Evolutionary conservation across 1,140 invertebrate species (phyloP).

Genomic region (Sogatella furcifera): DNA sequence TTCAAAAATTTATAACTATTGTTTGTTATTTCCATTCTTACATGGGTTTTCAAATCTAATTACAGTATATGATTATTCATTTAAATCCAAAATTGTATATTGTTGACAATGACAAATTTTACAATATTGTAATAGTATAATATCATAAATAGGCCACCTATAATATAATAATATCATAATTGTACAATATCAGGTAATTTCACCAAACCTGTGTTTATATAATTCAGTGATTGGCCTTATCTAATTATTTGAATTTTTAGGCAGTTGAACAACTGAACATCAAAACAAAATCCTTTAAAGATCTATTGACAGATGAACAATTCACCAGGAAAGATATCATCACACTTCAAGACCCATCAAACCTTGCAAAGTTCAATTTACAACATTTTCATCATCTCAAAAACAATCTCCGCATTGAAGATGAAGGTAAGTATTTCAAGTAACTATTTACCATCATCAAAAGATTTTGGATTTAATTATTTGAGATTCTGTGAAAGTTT

Average conservation of each 20-base stretch:
- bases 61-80: too few relatives aligned
- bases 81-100: too few relatives aligned
- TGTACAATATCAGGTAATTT: too few relatives aligned
- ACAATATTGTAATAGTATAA: too few relatives aligned
- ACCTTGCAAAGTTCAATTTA: slow-evolving; percentile 92
- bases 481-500: not conserved
- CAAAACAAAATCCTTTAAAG: slow-evolving; percentile 88
- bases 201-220: too few relatives aligned
- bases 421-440: slow-evolving; percentile 48
- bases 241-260: slow-evolving; percentile 30
- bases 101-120: too few relatives aligned
- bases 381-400: slow-evolving; percentile 92
- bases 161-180: too few relatives aligned
- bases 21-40: too few relatives aligned
- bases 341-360: slow-evolving; percentile 83
- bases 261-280: slow-evolving; percentile 95
- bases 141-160: too few relatives aligned
- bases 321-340: slow-evolving; percentile 91
- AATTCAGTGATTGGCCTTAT: not conserved
- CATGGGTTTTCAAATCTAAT: too few relatives aligned
- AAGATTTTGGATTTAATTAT: not conserved
- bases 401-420: slow-evolving; percentile 79
- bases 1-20: too few relatives aligned
- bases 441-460: too few relatives aligned
- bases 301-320: slow-evolving; percentile 82